Conservation (phyloP, 2,797 vertebrate genomes). For the Parauchenoglanis ngamensis region DNA sequence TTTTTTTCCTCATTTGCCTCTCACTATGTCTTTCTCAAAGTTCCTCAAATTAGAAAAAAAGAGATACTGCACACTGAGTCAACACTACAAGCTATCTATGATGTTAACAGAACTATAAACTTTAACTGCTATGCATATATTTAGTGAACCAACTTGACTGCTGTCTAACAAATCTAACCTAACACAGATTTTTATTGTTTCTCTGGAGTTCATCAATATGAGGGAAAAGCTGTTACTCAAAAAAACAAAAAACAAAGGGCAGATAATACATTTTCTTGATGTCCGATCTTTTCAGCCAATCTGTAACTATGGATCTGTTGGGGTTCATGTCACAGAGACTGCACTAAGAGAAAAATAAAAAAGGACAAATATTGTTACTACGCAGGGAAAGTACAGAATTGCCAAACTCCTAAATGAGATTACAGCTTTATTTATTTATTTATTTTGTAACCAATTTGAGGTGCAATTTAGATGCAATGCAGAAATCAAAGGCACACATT, state of each 20-base stretch:
- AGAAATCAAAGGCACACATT: background rate
- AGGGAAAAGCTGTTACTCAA: background rate
- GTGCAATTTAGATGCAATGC: background rate
- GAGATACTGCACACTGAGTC: background rate
- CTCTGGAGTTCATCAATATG: background rate
- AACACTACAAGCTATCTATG: background rate
- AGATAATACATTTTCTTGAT: constrained; percentile 19
- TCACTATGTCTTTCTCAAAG: background rate
- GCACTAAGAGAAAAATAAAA: background rate
- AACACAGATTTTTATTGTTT: background rate
- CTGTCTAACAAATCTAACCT: background rate
- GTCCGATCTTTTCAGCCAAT: constrained; percentile 5
- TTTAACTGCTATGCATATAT: background rate
- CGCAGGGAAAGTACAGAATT: background rate
- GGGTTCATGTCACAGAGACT: background rate
- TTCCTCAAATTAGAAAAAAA: background rate
- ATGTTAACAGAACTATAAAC: background rate
- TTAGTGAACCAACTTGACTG: background rate
- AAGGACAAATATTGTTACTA: background rate
- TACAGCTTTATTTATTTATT: constrained; percentile 4
- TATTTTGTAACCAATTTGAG: background rate
- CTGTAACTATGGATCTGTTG: background rate
- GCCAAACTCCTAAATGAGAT: background rate
- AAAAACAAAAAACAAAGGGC: background rate
- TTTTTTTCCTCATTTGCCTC: background rate